Conservation (phyloP, 2,797 vertebrate species). For the Cuniculus paca region DNA sequence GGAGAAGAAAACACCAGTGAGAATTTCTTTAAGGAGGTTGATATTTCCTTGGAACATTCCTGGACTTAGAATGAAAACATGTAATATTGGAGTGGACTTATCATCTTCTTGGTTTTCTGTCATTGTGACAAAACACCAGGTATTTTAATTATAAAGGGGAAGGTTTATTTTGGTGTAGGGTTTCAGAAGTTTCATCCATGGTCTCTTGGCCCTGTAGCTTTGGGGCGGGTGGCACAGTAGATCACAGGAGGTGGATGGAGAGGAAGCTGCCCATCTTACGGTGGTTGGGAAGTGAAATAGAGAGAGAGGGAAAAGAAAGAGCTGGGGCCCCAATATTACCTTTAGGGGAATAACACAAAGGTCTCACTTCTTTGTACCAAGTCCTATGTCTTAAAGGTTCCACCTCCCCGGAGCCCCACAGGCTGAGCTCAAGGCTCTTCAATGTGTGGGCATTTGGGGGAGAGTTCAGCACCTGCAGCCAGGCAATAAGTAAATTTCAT, state of each 20-base stretch:
- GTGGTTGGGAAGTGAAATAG: background rate
- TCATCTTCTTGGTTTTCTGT: background rate
- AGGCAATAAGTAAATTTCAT: background rate
- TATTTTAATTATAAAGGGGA: background rate
- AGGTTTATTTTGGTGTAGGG: background rate
- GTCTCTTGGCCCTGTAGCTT: background rate
- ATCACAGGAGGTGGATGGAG: background rate
- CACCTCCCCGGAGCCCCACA: accelerated
- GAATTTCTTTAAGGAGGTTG: background rate
- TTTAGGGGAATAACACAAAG: background rate
- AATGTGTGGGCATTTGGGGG: no score
- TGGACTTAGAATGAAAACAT: background rate
- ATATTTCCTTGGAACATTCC: background rate
- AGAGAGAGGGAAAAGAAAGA: background rate
- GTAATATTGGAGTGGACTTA: background rate
- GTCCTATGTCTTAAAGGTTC: background rate
- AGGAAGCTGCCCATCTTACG: background rate
- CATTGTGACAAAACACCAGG: background rate
- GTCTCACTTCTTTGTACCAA: background rate
- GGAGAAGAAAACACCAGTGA: background rate
- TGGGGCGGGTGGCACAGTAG: no score
- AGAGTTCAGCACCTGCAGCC: background rate
- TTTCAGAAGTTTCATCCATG: background rate
- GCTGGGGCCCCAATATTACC: accelerated
- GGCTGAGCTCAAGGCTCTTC: no score